phyloP scores from a whole-genome alignment of 2,797 vertebrate genomes.

The Scyliorhinus canicula region DNA sequence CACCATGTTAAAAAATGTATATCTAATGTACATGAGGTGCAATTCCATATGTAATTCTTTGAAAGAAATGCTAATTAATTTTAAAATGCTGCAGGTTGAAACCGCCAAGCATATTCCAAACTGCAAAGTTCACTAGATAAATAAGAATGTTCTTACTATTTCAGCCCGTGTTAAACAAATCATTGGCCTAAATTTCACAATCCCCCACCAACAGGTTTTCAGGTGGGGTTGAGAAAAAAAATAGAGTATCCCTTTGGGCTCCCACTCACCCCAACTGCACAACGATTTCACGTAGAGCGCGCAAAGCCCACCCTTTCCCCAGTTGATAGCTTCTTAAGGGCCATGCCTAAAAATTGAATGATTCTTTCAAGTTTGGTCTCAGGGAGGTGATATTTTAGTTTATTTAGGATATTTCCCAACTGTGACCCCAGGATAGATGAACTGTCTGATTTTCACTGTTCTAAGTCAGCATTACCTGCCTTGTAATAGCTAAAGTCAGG shows the following conservation, averaged over 20 bases:
- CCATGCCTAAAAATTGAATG: too few species aligned
- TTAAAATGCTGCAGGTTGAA: neutral
- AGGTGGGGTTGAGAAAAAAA: too few species aligned
- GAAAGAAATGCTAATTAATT: neutral
- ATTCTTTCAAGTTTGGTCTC: neutral
- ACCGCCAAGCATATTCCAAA: neutral
- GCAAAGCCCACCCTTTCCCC: too few species aligned
- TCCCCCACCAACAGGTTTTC: too few species aligned
- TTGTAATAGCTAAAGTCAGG: neutral
- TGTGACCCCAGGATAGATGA: neutral
- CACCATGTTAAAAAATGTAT: neutral
- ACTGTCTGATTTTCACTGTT: neutral
- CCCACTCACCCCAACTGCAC: too few species aligned
- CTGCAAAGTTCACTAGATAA: neutral
- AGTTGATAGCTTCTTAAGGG: too few species aligned
- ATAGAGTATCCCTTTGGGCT: too few species aligned
- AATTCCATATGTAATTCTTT: neutral
- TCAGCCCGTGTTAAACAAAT: neutral
- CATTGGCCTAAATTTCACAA: neutral
- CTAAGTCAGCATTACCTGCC: neutral
- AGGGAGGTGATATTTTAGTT: neutral
- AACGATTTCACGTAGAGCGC: too few species aligned
- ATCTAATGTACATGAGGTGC: neutral
- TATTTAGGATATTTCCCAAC: neutral
- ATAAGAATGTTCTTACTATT: neutral